Base-by-base conservation (phyloP, 2,888 invertebrate species). In the Oscheius sp. region DNA sequence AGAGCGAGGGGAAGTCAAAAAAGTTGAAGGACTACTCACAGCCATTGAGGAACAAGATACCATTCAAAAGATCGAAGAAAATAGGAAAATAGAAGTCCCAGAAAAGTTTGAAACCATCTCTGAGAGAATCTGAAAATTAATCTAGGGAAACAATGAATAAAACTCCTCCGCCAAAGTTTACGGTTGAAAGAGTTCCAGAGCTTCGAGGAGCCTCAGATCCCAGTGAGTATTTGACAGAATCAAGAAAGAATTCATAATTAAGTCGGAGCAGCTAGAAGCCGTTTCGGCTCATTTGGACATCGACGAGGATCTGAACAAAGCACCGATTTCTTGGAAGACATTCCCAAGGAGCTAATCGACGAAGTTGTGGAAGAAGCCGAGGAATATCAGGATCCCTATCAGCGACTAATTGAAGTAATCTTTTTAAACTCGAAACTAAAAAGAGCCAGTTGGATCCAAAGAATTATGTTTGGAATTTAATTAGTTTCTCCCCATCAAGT, bases 21-120 rank as follows among this genome's bases (percentile, higher is more conserved):
- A 12, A 12, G 31, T 52, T 50, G 10, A 42, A 74, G 74, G 72
- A 23, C 55, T 80, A 45, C 67, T 80, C 15, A 76, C 79, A 1
- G 75, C 78, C 68, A 80, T 80, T 17, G 76, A 78, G 46, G 80
- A 80, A 61, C 70, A 70, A 4, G 77, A 78, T 42, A 72, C 72
- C 10, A 42, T 55, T 25, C 65, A 65, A 34, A 63, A 63, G 15
- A 12, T 23, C 17, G 33, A 33, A 33, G 55, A 55, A 17, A 12
- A 29, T 10, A 10, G 15, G 27, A 42, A 45, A 12, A 29, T 61
- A 45, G 61, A 61, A n/a, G 20, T 27, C 8, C 31, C 61, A 5
- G 61, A 61, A 1, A 42, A 20, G 61, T 61, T 17, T 15, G 23
- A 20, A 34, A 4, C 8, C 10, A 37, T 45, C n/a, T 10, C 8